Base-by-base conservation (phyloP, 2,113 vertebrate species). In the Microcebus griseorufus region DNA sequence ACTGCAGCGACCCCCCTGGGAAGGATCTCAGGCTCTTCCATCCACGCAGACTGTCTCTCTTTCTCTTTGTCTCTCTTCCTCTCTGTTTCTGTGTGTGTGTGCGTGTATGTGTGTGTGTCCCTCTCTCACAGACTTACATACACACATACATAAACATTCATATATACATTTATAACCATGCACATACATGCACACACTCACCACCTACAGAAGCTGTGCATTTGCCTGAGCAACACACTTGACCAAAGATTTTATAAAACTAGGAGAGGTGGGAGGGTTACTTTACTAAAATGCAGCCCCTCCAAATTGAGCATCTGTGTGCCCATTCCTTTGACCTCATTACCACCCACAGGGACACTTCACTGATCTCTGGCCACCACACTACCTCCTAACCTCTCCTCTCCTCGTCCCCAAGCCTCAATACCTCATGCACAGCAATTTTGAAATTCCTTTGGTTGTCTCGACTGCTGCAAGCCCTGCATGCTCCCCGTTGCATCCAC, bases 1-100 rank as follows among this genome's bases (percentile, higher is more conserved):
- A 23, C 6, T 0, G 29, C 2, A 9, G 34, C 9, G 2, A 2
- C 22, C 11, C 22, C 81, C 42, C 12, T 27, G 1, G 13, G 18
- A 39, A 65, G 5, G 39, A 9, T 10, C 22, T 37, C 23, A 0
- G 32, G 22, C 32, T 67, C 86, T 42, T 72, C 12, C 32, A 53
- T 53, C 53, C 45, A 37, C 12, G 65, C 27, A 79, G 39, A 62
- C 42, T 32, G 39, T 16, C 65, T 7, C 60, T 39, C 39, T 39
- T 39, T 45, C 45, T 45, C 18, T 18, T 23, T 64, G 10, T 53
- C 23, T 65, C 11, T 90, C 23, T 78, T 18, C 58, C 6, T 48
- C 10, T 72, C 2, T 5, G 3, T 34, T 27, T 81, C 14, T 34
- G 27, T 58, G 55, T 58, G 18, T 55, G 17, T 55, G 53, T 55